Percentiles rank a stretch among this genome's conserved stretches.
phyloP scores from a whole-genome alignment of 2,797 vertebrate genomes.

The Chloroceryle inda region DNA sequence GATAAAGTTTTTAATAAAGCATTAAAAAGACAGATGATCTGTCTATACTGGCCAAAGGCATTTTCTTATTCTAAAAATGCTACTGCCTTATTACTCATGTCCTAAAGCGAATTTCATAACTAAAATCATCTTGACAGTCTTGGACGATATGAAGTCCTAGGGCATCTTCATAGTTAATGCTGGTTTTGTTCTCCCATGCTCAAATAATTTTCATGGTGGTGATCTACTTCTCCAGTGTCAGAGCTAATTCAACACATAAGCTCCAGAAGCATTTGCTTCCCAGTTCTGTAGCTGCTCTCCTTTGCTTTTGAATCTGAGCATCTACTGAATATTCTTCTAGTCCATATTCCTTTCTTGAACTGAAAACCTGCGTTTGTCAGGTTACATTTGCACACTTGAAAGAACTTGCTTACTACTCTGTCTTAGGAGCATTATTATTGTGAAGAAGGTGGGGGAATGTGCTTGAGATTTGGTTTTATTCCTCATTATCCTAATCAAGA shows the following conservation, averaged over 20 bases:
- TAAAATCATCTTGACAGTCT: not conserved
- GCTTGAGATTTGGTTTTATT: not conserved
- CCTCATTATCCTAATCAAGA: not conserved
- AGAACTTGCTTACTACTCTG: not conserved
- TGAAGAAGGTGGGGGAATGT: not conserved
- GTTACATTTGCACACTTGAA: not conserved
- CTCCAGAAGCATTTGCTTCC: not conserved
- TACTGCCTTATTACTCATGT: not conserved
- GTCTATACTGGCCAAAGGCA: slow-evolving; percentile 4
- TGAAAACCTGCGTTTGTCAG: not conserved
- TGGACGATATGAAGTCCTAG: not conserved
- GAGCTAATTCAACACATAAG: not conserved
- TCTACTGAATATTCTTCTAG: not conserved
- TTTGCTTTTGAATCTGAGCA: not conserved
- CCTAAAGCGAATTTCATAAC: not conserved
- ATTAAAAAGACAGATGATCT: slow-evolving; percentile 40
- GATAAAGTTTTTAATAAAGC: slow-evolving; percentile 51
- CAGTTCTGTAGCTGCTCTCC: not conserved
- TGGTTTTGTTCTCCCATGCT: not conserved
- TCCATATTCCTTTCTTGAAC: not conserved
- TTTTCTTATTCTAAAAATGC: slow-evolving; percentile 30
- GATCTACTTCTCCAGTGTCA: not conserved
- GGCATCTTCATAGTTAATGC: not conserved
- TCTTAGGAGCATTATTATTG: not conserved
- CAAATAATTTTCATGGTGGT: not conserved